Evolutionary conservation across 2,888 invertebrate species (phyloP), one percentile per base, ranked within the genome.

Genomic region (Halocaridina rubra): DNA sequence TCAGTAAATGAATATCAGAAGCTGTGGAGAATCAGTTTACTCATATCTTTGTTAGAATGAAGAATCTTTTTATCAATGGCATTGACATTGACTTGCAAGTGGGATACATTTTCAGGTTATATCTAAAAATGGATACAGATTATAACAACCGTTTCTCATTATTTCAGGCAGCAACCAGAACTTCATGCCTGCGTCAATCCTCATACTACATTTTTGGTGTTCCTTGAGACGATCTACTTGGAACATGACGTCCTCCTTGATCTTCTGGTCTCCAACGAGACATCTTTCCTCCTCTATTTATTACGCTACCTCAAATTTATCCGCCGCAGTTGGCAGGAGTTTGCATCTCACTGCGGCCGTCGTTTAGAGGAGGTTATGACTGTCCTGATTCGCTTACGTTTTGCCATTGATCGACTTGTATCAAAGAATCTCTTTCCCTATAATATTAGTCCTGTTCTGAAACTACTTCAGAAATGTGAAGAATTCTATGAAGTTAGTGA

Each of bases 211-310:
- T 96, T 97, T 89, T 93, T 96, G 86, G 95, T 96, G 90, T 97
- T 97, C 90, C 92, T 97, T 32, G 94, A 95, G 89, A 94, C 96
- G 80, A 96, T 96, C 13, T 94, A 95, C 64, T 94, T 95, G 89
- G 96, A 96, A 90, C 94, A 95, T 5, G 95, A 95, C 90, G 94
- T 96, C 1, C 91, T 97, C 64, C 91, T 97, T 19, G 97, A 97
- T 91, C 94, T 96, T 90, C 93, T 97, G 88, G 96, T 97, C 19
- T 96, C 96, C 90, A 97, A 96, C 89, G 97, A 97, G 91, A 97
- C 97, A 1, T 97, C 96, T 91, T 97, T 97, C 90, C 91, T 97
- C 80, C 91, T 97, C 53, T 97, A 97, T 91, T 92, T 97, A 89
- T 92, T 97, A 88, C 92, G 96, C 89, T 95, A 96, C 90, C 92